A percentile compares a stretch with the other conserved stretches of the same genome.
Evolutionary conservation across 2,113 vertebrate genomes (phyloP).

Genomic region (Sigmodon hispidus): DNA sequence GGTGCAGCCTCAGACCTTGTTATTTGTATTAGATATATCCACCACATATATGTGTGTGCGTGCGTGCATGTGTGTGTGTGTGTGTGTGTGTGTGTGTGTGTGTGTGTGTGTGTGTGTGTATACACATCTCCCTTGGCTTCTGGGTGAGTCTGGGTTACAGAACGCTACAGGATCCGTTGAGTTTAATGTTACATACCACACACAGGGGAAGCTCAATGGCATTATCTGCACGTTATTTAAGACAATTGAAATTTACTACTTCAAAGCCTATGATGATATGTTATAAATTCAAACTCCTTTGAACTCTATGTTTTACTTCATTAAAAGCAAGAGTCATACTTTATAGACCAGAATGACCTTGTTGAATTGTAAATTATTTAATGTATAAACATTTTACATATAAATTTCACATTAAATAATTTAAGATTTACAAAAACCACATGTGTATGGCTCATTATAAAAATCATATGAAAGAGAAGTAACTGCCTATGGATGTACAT

Average conservation of each 20-base stretch:
- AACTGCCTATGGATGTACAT: conserved; percentile 1
- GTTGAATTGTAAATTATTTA: conserved; percentile 42
- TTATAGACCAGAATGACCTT: conserved; percentile 4
- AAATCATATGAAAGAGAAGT: conserved; percentile 42
- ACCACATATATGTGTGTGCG: too few species aligned
- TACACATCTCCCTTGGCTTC: not conserved
- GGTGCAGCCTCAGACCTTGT: not conserved
- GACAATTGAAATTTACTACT: not conserved
- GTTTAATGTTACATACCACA: not conserved
- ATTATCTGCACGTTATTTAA: not conserved
- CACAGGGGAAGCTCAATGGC: not conserved
- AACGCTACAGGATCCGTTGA: not conserved
- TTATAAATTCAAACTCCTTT: not conserved
- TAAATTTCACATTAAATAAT: conserved; percentile 47
- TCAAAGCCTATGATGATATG: not conserved
- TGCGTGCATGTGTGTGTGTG: too few species aligned
- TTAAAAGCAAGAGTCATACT: not conserved
- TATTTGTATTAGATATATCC: not conserved
- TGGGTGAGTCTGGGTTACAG: not conserved
- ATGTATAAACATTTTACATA: conserved; percentile 9
- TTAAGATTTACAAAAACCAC: conserved; percentile 14
- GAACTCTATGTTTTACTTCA: not conserved
- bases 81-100: too few species aligned
- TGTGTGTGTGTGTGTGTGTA: too few species aligned
- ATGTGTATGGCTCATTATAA: not conserved